Evolutionary conservation across 2,113 vertebrate species (phyloP), one percentile per base, ranked within the genome.

Genomic region (Petaurus breviceps): DNA sequence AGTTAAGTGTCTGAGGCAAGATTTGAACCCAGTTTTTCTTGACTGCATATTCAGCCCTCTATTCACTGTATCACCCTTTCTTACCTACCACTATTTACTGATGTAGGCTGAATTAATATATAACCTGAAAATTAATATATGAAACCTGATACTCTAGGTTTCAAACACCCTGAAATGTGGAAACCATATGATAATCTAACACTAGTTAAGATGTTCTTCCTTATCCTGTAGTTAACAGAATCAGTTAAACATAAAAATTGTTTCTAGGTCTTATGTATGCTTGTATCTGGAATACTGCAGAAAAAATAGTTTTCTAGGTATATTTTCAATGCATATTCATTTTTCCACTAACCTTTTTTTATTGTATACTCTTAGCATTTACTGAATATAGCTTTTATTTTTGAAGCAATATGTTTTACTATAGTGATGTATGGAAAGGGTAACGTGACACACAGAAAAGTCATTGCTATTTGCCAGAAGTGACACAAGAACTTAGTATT

Each of bases 391-490:
- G 5, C 4, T 91, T 92, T 96, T 90, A 53, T 95, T 14, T 95
- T 96, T 9, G 93, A 95, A 97, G 52, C 0, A 89, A 0, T 94
- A 77, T 84, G 14, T 96, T 95, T 95, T 84, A 43, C 16, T 84
- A 84, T 84, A n/a, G n/a, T 43, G 94, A 94, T 89, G 31, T 50
- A 77, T 77, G 51, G 28, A 94, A 92, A 96, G 26, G 53, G 28
- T 89, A 95, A 50, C 12, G 22, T 23, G 10, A 95, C 77, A 19
- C 89, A 90, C 94, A 91, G 52, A 92, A 91, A 55, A 92, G 51
- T 49, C 2, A 50, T 90, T 95, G 26, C 90, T 92, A 95, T 95
- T 96, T 95, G 0, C 68, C 89, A 94, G 28, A 12, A 90, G 9
- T 91, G 92, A 43, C 54, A 49, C 49, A 94, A 89, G 89, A 96